Percentiles rank a stretch among this genome's conserved stretches.
These are phyloP conservation scores for Gasterosteus nipponicus DNA, from an alignment of 2,113 vertebrate species.

Conservation along the genomic window DNA sequence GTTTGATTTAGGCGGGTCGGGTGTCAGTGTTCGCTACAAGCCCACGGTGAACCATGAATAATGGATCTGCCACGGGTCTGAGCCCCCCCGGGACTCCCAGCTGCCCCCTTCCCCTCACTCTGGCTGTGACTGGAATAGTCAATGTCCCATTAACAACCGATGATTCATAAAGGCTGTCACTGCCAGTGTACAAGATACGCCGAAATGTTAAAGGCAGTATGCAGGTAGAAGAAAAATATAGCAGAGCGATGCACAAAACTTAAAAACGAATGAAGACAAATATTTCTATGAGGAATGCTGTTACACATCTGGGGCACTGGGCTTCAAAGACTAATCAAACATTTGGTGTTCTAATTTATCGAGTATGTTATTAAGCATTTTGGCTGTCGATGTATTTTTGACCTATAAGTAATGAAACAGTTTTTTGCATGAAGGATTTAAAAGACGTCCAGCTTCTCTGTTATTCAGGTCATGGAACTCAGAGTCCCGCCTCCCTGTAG, in stretches of 20 bases:
- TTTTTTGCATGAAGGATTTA: conserved; percentile 25
- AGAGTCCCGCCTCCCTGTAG: conserved; percentile 32
- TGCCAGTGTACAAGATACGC: conserved; percentile 54
- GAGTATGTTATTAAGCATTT: conserved; percentile 27
- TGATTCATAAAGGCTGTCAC: conserved; percentile 77
- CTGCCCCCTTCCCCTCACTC: conserved; percentile 64
- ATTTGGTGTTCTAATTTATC: conserved; percentile 41
- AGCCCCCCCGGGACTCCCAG: conserved; percentile 74
- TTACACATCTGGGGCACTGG: conserved; percentile 27
- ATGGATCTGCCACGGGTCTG: conserved; percentile 78
- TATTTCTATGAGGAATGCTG: conserved; percentile 1
- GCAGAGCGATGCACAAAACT: not conserved
- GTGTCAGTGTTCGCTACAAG: conserved; percentile 81
- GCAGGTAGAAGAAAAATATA: conserved; percentile 19
- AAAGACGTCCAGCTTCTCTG: conserved; percentile 24
- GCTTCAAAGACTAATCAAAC: conserved; percentile 41
- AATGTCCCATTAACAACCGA: conserved; percentile 82
- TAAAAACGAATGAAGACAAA: not conserved
- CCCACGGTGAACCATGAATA: conserved; percentile 83
- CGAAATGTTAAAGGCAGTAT: conserved; percentile 63
- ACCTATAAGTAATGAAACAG: conserved; percentile 24
- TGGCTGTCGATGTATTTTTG: conserved; percentile 40
- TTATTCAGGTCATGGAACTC: conserved; percentile 50
- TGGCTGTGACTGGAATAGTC: conserved; percentile 80
- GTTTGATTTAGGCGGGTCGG: conserved; percentile 82